These are phyloP conservation scores for Coreoperca whiteheadi DNA, from an alignment of 2,113 vertebrate genomes.

Conservation along the genomic window DNA sequence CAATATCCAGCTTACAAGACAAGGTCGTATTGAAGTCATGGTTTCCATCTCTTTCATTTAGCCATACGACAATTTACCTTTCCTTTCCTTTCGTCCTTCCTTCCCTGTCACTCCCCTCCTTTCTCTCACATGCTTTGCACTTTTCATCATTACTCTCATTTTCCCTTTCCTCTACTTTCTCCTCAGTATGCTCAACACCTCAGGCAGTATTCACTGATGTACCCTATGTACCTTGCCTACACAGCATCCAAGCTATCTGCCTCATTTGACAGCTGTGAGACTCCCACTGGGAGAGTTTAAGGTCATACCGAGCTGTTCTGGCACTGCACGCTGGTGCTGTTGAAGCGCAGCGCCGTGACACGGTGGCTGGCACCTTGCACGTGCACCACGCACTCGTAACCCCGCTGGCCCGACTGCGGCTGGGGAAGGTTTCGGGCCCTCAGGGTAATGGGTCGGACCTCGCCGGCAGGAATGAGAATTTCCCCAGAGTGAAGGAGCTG, in stretches of 20 bases:
- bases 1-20: not conserved
- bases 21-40: not conserved
- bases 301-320: conserved; percentile 96
- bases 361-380: conserved; percentile 92
- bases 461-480: conserved; percentile 95
- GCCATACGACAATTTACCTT: not conserved
- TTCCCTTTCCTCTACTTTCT: conserved; percentile 47
- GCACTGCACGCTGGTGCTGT: conserved; percentile 99
- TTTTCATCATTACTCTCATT: conserved; percentile 28
- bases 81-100: not conserved
- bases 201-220: conserved; percentile 56
- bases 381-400: conserved; percentile 94
- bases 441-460: conserved; percentile 95
- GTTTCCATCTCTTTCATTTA: conserved; percentile 3
- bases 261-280: conserved; percentile 69
- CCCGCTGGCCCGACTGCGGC: conserved; percentile 95
- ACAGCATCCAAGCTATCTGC: conserved; percentile 60
- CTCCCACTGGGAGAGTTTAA: conserved; percentile 67
- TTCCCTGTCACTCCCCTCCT: not conserved
- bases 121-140: conserved; percentile 4
- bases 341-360: conserved; percentile 98
- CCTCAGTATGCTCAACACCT: conserved; percentile 44
- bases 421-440: conserved; percentile 95
- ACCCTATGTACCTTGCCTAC: conserved; percentile 61
- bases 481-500: conserved; percentile 94